Evolutionary conservation across 35 echinoderm and acorn worm genomes (phyloP).

Genomic region (Holothuria glaberrima): DNA sequence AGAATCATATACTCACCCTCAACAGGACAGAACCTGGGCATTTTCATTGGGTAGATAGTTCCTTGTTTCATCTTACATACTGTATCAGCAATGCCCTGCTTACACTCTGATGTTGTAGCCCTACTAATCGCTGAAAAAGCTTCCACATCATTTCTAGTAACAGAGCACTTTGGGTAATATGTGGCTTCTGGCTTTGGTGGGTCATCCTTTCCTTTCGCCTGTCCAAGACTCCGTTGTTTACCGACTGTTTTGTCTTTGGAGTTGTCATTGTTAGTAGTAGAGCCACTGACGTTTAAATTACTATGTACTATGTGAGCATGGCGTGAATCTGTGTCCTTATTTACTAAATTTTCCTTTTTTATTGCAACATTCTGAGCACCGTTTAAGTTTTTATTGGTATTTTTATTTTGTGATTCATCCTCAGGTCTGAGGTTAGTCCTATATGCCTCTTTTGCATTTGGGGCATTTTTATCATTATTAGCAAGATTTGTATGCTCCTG

Average conservation of each 20-base stretch:
- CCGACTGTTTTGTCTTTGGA: background rate
- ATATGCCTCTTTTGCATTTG: conserved; percentile 52
- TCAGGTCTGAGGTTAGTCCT: conserved; percentile 27
- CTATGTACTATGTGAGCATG: conserved; percentile 48
- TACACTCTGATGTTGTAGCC: conserved; percentile 74
- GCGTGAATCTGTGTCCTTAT: conserved; percentile 39
- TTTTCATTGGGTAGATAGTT: conserved; percentile 69
- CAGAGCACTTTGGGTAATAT: conserved; percentile 69
- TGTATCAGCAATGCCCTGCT: conserved; percentile 87
- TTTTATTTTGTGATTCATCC: background rate
- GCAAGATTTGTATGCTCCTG: conserved; percentile 18
- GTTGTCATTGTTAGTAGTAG: background rate
- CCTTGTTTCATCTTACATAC: conserved; percentile 74
- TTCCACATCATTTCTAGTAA: conserved; percentile 60
- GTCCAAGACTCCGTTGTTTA: background rate
- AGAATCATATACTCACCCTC: conserved; percentile 61
- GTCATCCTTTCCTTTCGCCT: background rate
- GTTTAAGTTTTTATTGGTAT: background rate
- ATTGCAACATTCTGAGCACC: conserved; percentile 2
- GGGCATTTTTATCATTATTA: conserved; percentile 47
- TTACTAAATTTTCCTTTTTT: conserved; percentile 34
- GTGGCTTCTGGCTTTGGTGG: background rate
- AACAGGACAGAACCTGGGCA: conserved; percentile 72
- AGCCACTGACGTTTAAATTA: background rate
- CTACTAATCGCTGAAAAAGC: conserved; percentile 82